Base-by-base conservation (phyloP, 2,113 vertebrate genomes). In the Epinephelus moara region DNA sequence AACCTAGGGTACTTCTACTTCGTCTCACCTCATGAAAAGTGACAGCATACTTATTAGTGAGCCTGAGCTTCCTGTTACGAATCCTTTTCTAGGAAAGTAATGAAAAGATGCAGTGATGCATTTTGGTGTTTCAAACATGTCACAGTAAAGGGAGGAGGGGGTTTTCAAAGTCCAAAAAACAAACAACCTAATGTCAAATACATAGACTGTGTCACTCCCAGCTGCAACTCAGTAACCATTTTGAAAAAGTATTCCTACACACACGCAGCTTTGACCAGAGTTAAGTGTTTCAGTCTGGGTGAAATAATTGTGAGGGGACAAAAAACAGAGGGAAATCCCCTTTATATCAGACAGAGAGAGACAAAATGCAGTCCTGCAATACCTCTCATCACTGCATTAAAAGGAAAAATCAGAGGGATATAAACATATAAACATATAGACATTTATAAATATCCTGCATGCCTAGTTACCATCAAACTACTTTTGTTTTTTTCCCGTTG, bases 21-120 rank as follows among this genome's bases (percentile, higher is more conserved):
- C 40, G 21, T 91, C 96, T 96, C 91, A 97, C 93, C 95, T 97
- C 93, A 10, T 95, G 93, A 88, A 95, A 95, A 59, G 92, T 93
- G 87, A 96, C 92, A 70, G 89, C 42, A 80, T 87, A 89, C 87
- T 96, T 96, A 89, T 94, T 91, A 91, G 42, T 91, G 90, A 94
- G 70, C 85, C 94, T 95, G 91, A 89, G 89, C 69, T 80, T 95
- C 89, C 62, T 94, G 88, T 90, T 95, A 82, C 8, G 91, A 83
- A 94, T 95, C 88, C 92, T 95, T 86, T 94, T 93, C 95, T 97
- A 52, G 63, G 70, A 60, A 83, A 86, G 56, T 82, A 62, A 72
- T 76, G 56, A 40, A 82, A 71, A 90, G 47, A 85, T 83, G 74
- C 13, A 78, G 37, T 47, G 63, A 76, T 27, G 23, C 25, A 73